Percentiles rank a stretch among this genome's conserved stretches.
phyloP scores from a whole-genome alignment of 1,140 invertebrate genomes.

The Diorhabda elongata region DNA sequence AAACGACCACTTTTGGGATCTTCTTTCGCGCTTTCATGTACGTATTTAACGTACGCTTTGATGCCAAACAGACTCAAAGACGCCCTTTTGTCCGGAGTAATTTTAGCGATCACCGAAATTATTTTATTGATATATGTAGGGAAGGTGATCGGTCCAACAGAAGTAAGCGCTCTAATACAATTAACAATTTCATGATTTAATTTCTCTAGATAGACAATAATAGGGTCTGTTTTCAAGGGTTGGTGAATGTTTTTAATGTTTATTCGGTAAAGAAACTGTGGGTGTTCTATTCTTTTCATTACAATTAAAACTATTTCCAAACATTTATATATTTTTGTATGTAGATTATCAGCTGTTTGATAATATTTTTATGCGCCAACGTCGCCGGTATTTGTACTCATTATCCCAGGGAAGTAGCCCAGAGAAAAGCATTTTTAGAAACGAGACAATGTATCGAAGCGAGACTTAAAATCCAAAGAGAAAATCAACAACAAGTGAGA shows the following conservation, averaged over 20 bases:
- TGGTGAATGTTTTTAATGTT: too few relatives aligned
- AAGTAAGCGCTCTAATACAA: constrained; percentile 27
- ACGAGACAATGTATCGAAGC: constrained; percentile 92
- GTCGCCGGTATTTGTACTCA: constrained; percentile 87
- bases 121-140: constrained; percentile 41
- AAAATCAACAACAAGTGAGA: constrained; percentile 93
- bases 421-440: constrained; percentile 90
- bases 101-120: constrained; percentile 66
- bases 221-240: too few relatives aligned
- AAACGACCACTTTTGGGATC: constrained; percentile 53
- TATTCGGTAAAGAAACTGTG: too few relatives aligned
- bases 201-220: too few relatives aligned
- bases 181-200: neutral
- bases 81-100: constrained; percentile 66
- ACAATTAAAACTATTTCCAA: neutral
- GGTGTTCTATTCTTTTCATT: too few relatives aligned
- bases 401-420: constrained; percentile 84
- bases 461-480: constrained; percentile 82
- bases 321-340: constrained; percentile 11
- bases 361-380: constrained; percentile 74
- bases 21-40: constrained; percentile 70
- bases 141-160: constrained; percentile 30
- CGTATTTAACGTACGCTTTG: constrained; percentile 84
- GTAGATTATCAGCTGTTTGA: constrained; percentile 51
- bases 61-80: constrained; percentile 79